phyloP scores from a whole-genome alignment of 2,113 vertebrate genomes.

The Struthidea cinerea region DNA sequence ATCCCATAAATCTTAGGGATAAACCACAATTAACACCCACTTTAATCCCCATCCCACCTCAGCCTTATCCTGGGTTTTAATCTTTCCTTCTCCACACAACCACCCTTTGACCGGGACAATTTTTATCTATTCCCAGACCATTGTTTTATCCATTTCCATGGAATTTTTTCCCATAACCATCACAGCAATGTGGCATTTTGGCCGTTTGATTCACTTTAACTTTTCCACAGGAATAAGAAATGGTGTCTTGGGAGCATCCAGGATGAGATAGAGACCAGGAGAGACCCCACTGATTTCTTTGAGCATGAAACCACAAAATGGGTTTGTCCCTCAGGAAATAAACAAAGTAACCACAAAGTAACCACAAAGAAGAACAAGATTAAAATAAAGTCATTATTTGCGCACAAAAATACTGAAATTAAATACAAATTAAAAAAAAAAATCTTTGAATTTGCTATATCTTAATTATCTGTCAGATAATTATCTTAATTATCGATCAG shows the following conservation, averaged over 20 bases:
- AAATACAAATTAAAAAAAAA: background rate
- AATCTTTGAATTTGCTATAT: background rate
- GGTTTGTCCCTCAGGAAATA: background rate
- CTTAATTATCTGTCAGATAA: background rate
- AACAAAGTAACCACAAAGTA: background rate
- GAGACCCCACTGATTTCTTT: background rate
- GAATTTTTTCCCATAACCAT: background rate
- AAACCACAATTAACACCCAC: background rate
- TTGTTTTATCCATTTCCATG: background rate
- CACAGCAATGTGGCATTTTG: background rate
- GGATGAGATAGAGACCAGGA: background rate
- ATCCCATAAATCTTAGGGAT: background rate
- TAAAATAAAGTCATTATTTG: background rate
- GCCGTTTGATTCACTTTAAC: background rate
- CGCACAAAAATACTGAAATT: background rate
- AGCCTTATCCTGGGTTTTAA: background rate
- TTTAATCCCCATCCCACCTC: background rate
- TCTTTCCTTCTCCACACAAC: background rate
- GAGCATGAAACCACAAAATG: background rate
- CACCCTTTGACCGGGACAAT: too few relatives aligned
- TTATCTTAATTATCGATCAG: too few relatives aligned
- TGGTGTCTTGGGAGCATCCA: background rate
- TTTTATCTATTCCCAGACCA: background rate
- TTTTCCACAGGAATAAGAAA: background rate
- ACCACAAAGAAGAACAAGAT: background rate